Evolutionary conservation across 2,113 vertebrate genomes (phyloP).

Genomic region (Neogobius melanostomus): DNA sequence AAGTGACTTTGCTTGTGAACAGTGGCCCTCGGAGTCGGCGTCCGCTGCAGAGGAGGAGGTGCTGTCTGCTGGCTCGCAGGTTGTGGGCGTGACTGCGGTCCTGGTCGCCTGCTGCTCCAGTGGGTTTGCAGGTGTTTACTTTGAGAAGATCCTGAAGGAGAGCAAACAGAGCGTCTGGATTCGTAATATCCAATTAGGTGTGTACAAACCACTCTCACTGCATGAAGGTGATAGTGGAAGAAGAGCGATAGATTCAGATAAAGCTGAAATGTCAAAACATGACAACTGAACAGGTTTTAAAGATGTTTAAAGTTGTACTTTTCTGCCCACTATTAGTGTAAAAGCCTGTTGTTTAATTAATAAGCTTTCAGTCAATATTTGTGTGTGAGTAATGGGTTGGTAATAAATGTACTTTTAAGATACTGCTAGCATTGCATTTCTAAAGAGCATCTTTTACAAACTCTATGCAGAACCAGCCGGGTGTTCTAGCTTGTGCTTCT

Average conservation of each 20-base stretch:
- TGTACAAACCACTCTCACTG: slow-evolving; percentile 7
- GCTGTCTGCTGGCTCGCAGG: slow-evolving; percentile 84
- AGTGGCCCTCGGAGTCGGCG: slow-evolving; percentile 91
- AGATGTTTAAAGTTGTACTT: neutral
- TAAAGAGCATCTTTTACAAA: neutral
- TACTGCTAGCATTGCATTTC: neutral
- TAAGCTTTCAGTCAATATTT: neutral
- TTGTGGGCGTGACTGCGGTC: slow-evolving; percentile 89
- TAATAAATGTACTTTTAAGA: neutral
- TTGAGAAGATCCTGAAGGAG: slow-evolving; percentile 98
- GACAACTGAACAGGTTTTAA: neutral
- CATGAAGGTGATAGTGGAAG: neutral
- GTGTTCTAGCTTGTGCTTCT: slow-evolving; percentile 43
- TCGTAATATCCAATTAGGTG: slow-evolving; percentile 97
- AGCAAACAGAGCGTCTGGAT: slow-evolving; percentile 98
- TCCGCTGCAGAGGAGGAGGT: slow-evolving; percentile 74
- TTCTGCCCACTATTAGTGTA: neutral
- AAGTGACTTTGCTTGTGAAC: slow-evolving; percentile 8
- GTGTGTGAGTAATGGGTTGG: neutral
- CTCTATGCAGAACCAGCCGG: slow-evolving; percentile 36
- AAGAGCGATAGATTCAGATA: neutral
- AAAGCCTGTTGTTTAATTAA: neutral
- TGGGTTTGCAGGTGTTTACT: slow-evolving; percentile 97
- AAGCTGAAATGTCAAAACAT: neutral
- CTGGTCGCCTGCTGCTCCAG: slow-evolving; percentile 95